These are phyloP conservation scores for Bombus terrestris DNA, from an alignment of 1,140 invertebrate species.

Conservation along the genomic window DNA sequence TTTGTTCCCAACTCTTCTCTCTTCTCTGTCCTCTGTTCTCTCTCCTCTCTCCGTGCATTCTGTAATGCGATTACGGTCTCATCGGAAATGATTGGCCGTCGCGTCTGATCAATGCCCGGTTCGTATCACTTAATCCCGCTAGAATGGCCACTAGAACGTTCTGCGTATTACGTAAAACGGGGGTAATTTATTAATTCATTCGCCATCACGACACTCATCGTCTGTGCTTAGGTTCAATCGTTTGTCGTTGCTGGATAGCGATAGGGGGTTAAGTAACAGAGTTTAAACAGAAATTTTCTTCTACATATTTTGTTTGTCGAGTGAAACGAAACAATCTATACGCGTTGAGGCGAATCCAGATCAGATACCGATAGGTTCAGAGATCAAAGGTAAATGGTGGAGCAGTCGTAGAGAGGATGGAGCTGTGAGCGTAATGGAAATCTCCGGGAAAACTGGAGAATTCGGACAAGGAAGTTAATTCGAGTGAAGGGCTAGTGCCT, in stretches of 20 bases:
- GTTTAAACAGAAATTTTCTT: neutral
- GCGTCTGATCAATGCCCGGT: constrained; percentile 20
- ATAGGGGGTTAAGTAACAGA: neutral
- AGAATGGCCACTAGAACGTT: neutral
- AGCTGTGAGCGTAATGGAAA: too few species aligned
- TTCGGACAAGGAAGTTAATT: too few species aligned
- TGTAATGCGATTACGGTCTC: constrained; percentile 29
- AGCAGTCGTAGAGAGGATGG: too few species aligned
- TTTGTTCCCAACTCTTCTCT: neutral
- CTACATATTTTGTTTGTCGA: too few species aligned
- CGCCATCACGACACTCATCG: too few species aligned
- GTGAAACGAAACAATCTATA: constrained; percentile 4
- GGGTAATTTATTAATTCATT: constrained; percentile 8
- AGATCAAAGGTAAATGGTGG: too few species aligned
- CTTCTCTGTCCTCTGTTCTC: neutral
- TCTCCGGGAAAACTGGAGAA: too few species aligned
- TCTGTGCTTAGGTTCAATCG: too few species aligned
- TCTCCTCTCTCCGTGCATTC: neutral
- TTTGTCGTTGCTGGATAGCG: neutral
- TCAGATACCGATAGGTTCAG: constrained; percentile 23
- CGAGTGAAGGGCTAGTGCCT: too few species aligned
- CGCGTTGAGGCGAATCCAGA: constrained; percentile 39
- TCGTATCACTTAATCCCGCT: constrained; percentile 37
- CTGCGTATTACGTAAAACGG: constrained; percentile 24
- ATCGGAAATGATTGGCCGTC: constrained; percentile 12